Base-by-base conservation (phyloP, 2,113 vertebrate species). In the Gadus macrocephalus region DNA sequence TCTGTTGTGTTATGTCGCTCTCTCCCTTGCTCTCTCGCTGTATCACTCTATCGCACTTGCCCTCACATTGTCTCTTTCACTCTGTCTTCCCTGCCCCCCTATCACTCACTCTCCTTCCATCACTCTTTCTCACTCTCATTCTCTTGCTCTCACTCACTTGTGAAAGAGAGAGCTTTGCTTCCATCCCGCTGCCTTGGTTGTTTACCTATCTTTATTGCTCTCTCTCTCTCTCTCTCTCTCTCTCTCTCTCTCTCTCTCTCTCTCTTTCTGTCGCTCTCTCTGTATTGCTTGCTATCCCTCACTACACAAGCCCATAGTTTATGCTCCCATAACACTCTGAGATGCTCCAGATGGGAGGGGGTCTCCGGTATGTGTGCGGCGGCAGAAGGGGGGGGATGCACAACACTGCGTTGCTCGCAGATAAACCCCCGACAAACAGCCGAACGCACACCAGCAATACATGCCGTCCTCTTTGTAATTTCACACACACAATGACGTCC, bases 211-310 rank as follows among this genome's bases (percentile, higher is more conserved):
- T 53, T 0, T 31, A 42, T 35, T 9, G 53, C 42, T 66, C 49
- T 72, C 15, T 17, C 35, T 64, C 42, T 11, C 64, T 3, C 42
- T 31, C 19, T 64, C 58, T 38, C 53, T 3, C 67, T 69, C 64
- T 60, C 25, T 17, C 75, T 28, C 22, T 79, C 72, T 77, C 69
- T 59, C 15, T 17, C 35, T 64, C 42, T 11, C 64, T 3, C 42
- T 31, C 19, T 64, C 58, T 38, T 53, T 3, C 67, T 69, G 64
- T 60, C 25, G 17, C 75, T 28, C 22, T 79, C 72, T 77, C 69
- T 59, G 17, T 72, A 72, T 71, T 66, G 73, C 68, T 2, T 58
- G 62, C 68, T 82, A 63, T 55, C 69, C 17, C 53, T 31, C 56
- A 27, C 8, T 67, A 27, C 28, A 31, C n/a, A 17, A 9, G 16